phyloP scores from a whole-genome alignment of 2,888 invertebrate genomes.

The Drosophila demipolita region DNA sequence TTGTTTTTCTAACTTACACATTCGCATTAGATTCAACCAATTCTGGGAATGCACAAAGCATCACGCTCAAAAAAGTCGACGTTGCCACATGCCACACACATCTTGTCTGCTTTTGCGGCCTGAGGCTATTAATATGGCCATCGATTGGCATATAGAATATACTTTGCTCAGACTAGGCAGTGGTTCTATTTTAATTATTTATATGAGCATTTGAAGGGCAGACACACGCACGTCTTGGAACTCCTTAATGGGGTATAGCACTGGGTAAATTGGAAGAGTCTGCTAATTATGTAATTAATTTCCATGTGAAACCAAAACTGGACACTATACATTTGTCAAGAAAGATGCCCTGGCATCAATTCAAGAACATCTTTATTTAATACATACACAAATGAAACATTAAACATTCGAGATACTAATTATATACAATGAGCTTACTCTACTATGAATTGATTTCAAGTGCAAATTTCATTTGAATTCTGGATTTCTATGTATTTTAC shows the following conservation, averaged over 20 bases:
- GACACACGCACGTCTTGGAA: conserved; percentile 34
- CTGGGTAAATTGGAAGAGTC: conserved; percentile 7
- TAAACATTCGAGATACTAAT: neutral
- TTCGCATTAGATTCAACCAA: neutral
- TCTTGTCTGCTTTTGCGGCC: neutral
- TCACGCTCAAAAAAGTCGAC: neutral
- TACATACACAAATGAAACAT: neutral
- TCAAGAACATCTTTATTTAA: conserved; percentile 35
- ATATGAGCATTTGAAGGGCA: conserved; percentile 35
- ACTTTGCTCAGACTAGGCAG: conserved; percentile 12
- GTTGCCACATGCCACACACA: neutral
- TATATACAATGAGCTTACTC: too few species aligned
- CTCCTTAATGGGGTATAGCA: conserved; percentile 6
- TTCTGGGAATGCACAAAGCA: conserved; percentile 8
- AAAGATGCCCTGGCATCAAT: conserved; percentile 44
- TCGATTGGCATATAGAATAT: conserved; percentile 40
- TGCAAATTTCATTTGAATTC: neutral
- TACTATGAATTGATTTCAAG: too few species aligned
- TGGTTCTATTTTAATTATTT: conserved; percentile 47
- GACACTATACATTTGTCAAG: neutral
- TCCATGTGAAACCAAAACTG: conserved; percentile 8
- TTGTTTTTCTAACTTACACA: neutral
- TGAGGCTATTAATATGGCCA: conserved; percentile 35
- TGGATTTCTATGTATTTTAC: neutral
- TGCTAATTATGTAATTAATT: conserved; percentile 64